Evolutionary conservation across 2,113 vertebrate species (phyloP), one percentile per base, ranked within the genome.

Genomic region (Prionailurus viverrinus): DNA sequence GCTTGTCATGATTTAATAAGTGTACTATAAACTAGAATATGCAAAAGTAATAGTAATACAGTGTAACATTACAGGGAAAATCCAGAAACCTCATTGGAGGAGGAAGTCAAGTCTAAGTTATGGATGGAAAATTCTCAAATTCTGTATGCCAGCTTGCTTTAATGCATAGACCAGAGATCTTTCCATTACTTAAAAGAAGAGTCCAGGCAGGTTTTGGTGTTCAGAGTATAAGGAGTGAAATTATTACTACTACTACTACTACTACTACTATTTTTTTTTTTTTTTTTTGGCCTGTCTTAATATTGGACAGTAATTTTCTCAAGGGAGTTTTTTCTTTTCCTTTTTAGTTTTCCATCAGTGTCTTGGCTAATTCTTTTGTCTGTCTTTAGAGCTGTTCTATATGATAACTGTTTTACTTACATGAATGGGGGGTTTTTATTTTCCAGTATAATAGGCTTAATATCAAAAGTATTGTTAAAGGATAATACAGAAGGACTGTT

Each of bases 401-500:
- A 63, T 78, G 45, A 61, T 94, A 58, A 58, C 14, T 71, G 6
- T 90, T 51, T 92, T 74, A 33, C 89, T 91, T 80, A 84, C 29
- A 31, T 33, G 5, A 94, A 63, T 55, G 86, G 45, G 18, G 6
- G 14, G 19, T 33, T 97, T 95, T 95, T 85, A n/a, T 90, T 95
- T 85, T 85, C 31, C 0, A 82, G 33, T 92, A 53, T 63, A 27
- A 4, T 66, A 13, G 18, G 7, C 55, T 92, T 66, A 92, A 55
- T 48, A 63, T 61, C 45, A 91, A 51, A 45, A 91, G 31, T 69
- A 89, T 36, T 90, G 27, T 86, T 83, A 65, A 68, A 97, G 13
- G 16, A 7, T 31, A 33, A 27, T n/a, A 39, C 85, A 21, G 25
- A 55, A 89, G 45, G 83, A 83, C 48, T 48, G 12, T 82, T 79